phyloP scores from a whole-genome alignment of 53 echinoderm and acorn worm genomes.

The Luidia sarsii region DNA sequence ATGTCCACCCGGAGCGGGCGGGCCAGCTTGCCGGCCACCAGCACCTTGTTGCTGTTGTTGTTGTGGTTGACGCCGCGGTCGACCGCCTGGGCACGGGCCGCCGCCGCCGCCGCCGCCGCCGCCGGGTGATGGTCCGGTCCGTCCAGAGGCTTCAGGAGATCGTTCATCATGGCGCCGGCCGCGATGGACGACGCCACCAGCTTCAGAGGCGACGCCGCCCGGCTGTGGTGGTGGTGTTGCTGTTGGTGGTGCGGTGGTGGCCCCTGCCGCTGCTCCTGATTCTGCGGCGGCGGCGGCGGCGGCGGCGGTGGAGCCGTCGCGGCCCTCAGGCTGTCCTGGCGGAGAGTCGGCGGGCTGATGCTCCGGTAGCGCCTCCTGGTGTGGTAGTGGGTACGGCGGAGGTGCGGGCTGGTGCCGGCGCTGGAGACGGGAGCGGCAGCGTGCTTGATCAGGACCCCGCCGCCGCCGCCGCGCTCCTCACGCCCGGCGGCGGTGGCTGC shows the following conservation, averaged over 20 bases:
- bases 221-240: constrained; percentile 11
- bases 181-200: constrained; percentile 52
- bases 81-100: neutral
- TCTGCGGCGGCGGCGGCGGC: constrained; percentile 20
- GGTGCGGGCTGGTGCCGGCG: constrained; percentile 7
- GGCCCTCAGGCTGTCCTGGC: neutral
- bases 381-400: constrained; percentile 21
- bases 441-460: constrained; percentile 36
- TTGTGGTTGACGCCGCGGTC: neutral
- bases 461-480: too few species aligned
- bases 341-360: constrained; percentile 34
- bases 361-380: constrained; percentile 21
- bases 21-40: constrained; percentile 11
- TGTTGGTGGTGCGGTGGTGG: neutral
- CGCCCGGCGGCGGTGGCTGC: too few species aligned
- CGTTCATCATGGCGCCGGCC: constrained; percentile 52
- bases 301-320: constrained; percentile 6
- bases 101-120: neutral
- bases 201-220: constrained; percentile 36
- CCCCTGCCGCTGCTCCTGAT: neutral
- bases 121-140: constrained; percentile 30
- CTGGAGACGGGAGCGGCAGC: constrained; percentile 14
- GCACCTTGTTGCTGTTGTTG: constrained; percentile 8
- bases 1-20: constrained; percentile 49
- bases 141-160: constrained; percentile 60